These are phyloP conservation scores for Pardalotus punctatus DNA, from an alignment of 2,113 vertebrate species.

Conservation along the genomic window DNA sequence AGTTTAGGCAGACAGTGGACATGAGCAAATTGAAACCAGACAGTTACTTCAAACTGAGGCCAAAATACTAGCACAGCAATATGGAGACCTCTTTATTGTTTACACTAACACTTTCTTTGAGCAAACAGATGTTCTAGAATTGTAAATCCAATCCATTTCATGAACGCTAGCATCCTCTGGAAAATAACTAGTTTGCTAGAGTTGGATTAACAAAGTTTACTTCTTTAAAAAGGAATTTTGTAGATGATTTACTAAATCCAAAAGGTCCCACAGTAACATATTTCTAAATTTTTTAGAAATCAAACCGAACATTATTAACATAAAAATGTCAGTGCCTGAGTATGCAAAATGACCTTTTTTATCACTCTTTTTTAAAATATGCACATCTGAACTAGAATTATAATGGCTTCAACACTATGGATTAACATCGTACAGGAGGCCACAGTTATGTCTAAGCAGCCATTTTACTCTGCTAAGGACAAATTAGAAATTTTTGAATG, in stretches of 20 bases:
- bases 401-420: neutral
- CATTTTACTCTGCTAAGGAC: constrained; percentile 31
- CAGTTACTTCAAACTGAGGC: neutral
- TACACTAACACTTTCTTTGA: neutral
- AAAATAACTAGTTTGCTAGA: constrained; percentile 24
- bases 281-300: neutral
- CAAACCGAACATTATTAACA: neutral
- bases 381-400: constrained; percentile 29
- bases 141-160: neutral
- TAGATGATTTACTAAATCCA: neutral
- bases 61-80: neutral
- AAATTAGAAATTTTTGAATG: constrained; percentile 57
- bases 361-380: constrained; percentile 10
- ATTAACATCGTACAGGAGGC: constrained; percentile 17
- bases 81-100: neutral
- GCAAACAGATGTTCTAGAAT: constrained; percentile 45
- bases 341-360: neutral
- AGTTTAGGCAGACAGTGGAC: neutral
- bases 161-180: constrained; percentile 12
- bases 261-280: neutral
- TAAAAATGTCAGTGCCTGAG: neutral
- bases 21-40: neutral
- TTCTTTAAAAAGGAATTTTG: neutral
- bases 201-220: neutral
- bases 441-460: constrained; percentile 37